Evolutionary conservation across 64 coral and sea anemone species (phyloP).

Genomic region (Stichodactyla mertensii): DNA sequence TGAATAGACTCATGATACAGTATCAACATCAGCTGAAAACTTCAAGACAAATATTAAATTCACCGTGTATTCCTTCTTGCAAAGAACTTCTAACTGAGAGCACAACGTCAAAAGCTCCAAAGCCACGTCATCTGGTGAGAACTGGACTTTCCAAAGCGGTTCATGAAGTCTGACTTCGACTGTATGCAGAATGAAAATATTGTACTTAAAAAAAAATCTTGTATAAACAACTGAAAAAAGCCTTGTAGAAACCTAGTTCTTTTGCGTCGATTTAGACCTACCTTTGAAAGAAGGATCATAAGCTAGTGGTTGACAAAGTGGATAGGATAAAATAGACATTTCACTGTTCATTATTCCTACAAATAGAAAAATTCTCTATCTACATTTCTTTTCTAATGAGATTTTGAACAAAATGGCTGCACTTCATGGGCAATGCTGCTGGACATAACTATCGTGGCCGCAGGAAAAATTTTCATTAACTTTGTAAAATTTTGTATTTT

Average conservation of each 20-base stretch:
- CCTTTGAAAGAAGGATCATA: constrained; percentile 96
- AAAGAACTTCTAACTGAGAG: constrained; percentile 91
- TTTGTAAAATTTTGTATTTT: neutral
- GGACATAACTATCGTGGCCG: neutral
- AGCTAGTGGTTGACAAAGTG: constrained; percentile 57
- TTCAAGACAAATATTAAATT: neutral
- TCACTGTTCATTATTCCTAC: constrained; percentile 39
- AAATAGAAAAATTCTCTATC: neutral
- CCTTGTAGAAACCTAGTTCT: neutral
- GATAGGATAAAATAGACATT: constrained; percentile 32
- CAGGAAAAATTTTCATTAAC: neutral
- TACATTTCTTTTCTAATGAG: neutral
- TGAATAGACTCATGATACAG: neutral
- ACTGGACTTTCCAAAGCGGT: constrained; percentile 93
- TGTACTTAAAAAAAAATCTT: neutral
- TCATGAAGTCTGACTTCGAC: constrained; percentile 94
- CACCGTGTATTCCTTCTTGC: constrained; percentile 89
- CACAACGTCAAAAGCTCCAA: constrained; percentile 89
- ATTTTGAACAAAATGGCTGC: neutral
- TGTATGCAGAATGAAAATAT: constrained; percentile 21
- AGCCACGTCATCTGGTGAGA: constrained; percentile 87
- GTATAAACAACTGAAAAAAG: neutral
- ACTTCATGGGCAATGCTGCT: neutral
- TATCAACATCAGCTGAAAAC: neutral
- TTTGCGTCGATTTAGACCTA: neutral